Evolutionary conservation across 1,140 invertebrate species (phyloP).

Genomic region (Lordiphosa stackelbergi): DNA sequence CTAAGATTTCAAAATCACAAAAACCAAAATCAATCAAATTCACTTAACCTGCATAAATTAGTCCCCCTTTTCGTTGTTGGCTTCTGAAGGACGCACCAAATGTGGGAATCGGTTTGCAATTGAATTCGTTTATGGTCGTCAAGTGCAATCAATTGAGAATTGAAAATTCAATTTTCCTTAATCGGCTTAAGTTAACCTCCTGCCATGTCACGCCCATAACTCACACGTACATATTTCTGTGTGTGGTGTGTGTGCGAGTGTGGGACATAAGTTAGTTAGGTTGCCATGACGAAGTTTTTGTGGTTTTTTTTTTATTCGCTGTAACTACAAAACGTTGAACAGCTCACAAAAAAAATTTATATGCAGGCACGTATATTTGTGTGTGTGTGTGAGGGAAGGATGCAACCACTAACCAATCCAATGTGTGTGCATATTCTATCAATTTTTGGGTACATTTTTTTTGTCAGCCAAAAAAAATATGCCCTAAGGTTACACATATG

Average conservation of each 20-base stretch:
- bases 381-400: not conserved
- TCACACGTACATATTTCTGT: not conserved
- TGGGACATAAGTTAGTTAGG: slow-evolving; percentile 24
- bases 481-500: too few species aligned
- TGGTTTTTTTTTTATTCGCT: slow-evolving; percentile 1
- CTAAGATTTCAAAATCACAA: slow-evolving; percentile 12
- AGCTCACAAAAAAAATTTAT: not conserved
- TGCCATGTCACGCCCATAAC: slow-evolving; percentile 29
- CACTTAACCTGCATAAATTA: slow-evolving; percentile 54
- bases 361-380: slow-evolving; percentile 1
- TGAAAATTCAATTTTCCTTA: slow-evolving; percentile 71
- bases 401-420: slow-evolving; percentile 13
- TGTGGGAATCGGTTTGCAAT: not conserved
- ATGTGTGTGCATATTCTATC: slow-evolving; percentile 24
- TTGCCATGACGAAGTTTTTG: slow-evolving; percentile 33
- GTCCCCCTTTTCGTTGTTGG: slow-evolving; percentile 29
- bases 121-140: slow-evolving; percentile 11
- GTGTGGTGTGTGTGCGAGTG: slow-evolving; percentile 7
- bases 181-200: slow-evolving; percentile 63
- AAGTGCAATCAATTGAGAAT: slow-evolving; percentile 68
- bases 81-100: not conserved
- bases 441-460: slow-evolving; percentile 10
- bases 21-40: slow-evolving; percentile 36
- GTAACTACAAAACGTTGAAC: too few species aligned
- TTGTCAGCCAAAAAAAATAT: too few species aligned